phyloP scores from a whole-genome alignment of 2,113 vertebrate genomes.

The Melanerpes formicivorus region DNA sequence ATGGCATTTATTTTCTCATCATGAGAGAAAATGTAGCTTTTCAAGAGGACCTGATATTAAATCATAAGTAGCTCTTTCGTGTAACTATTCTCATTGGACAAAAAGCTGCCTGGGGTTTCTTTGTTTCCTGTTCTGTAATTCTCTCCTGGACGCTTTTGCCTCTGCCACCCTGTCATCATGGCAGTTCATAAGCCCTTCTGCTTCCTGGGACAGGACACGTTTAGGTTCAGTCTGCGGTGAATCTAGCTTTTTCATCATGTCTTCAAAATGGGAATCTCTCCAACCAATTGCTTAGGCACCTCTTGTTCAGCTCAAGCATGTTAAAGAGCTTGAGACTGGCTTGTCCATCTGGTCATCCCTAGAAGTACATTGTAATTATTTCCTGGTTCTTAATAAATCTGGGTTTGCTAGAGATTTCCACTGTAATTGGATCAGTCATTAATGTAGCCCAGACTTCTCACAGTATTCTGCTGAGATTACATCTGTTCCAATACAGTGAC shows the following conservation, averaged over 20 bases:
- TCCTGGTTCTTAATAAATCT: conserved; percentile 46
- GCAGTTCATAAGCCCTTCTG: background rate
- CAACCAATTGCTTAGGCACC: background rate
- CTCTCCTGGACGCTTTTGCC: background rate
- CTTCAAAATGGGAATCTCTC: background rate
- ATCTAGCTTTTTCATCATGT: background rate
- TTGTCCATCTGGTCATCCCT: conserved; percentile 51
- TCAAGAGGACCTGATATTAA: background rate
- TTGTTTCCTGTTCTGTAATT: background rate
- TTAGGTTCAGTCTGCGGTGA: background rate
- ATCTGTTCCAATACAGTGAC: conserved; percentile 47
- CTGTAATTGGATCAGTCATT: conserved; percentile 56
- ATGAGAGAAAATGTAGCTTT: background rate
- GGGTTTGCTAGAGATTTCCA: conserved; percentile 45
- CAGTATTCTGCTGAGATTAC: conserved; percentile 57
- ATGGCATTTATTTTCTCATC: background rate
- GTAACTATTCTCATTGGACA: background rate
- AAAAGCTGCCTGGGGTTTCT: background rate
- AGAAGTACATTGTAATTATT: conserved; percentile 37
- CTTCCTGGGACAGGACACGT: background rate
- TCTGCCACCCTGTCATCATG: background rate
- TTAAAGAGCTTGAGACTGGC: background rate
- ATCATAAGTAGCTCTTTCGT: background rate
- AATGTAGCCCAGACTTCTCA: conserved; percentile 50
- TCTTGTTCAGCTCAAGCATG: background rate